Conservation (phyloP, 1,140 invertebrate genomes). For the Scaptomyza graminum region DNA sequence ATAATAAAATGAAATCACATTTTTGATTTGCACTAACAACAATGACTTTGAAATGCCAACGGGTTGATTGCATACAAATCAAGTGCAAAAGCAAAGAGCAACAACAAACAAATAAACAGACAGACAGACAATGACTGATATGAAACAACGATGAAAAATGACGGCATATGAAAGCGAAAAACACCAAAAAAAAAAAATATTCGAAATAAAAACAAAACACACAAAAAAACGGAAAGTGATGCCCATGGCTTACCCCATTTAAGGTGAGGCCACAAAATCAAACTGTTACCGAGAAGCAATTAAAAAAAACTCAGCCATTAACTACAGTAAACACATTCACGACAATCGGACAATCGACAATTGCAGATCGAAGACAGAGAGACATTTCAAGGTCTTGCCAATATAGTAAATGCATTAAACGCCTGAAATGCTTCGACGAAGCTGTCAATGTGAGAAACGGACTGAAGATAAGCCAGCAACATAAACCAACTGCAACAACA, state of each 20-base stretch:
- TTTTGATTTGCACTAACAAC: slow-evolving; percentile 46
- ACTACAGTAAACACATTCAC: slow-evolving; percentile 50
- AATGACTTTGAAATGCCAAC: slow-evolving; percentile 40
- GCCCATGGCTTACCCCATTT: slow-evolving; percentile 6
- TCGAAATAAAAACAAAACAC: slow-evolving; percentile 55
- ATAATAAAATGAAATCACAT: slow-evolving; percentile 28
- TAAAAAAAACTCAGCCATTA: slow-evolving; percentile 51
- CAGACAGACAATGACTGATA: slow-evolving; percentile 9
- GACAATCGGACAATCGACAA: neutral
- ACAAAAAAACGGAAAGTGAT: slow-evolving; percentile 63
- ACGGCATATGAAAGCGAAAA: slow-evolving; percentile 34
- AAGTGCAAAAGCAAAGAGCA: slow-evolving; percentile 51
- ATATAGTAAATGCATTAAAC: slow-evolving; percentile 47
- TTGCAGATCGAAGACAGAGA: slow-evolving; percentile 7
- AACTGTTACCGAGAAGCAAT: slow-evolving; percentile 56
- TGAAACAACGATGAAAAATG: slow-evolving; percentile 10
- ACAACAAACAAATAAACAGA: slow-evolving; percentile 21
- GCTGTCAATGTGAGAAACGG: slow-evolving; percentile 30
- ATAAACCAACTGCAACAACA: slow-evolving; percentile 12
- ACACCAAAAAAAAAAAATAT: too few species aligned
- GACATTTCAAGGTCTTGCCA: slow-evolving; percentile 70
- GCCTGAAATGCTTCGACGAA: slow-evolving; percentile 33
- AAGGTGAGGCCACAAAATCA: slow-evolving; percentile 41
- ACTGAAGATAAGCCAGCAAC: slow-evolving; percentile 1
- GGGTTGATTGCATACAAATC: slow-evolving; percentile 58